Conservation (phyloP, 2,888 invertebrate genomes). For the Lasioglossum oenotherae region DNA sequence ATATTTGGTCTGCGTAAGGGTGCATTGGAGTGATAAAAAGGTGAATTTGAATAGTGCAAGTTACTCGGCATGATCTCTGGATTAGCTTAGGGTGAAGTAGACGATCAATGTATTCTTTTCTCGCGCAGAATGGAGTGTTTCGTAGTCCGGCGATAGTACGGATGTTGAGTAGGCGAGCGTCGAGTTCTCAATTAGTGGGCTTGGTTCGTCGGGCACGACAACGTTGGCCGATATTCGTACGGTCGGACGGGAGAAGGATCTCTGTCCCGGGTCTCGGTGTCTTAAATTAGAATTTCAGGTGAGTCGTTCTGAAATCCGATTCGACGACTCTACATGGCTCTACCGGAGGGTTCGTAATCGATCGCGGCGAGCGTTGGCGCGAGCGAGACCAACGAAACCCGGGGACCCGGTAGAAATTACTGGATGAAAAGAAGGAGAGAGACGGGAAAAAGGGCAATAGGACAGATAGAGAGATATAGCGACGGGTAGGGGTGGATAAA, state of each 20-base stretch:
- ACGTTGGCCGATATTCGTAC: constrained; percentile 53
- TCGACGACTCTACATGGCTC: constrained; percentile 63
- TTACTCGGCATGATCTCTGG: neutral
- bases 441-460: constrained; percentile 15
- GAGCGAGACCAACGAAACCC: constrained; percentile 23
- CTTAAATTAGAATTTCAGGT: constrained; percentile 74
- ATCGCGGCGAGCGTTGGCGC: constrained; percentile 48
- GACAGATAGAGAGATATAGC: constrained; percentile 19
- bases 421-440: constrained; percentile 33
- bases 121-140: neutral
- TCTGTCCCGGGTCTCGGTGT: constrained; percentile 50
- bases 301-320: constrained; percentile 70
- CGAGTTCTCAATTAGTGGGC: constrained; percentile 60
- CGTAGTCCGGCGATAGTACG: constrained; percentile 52
- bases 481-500: neutral
- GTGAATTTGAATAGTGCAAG: neutral
- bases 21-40: too few species aligned
- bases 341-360: constrained; percentile 60
- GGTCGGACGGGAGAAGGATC: constrained; percentile 52
- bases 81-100: neutral
- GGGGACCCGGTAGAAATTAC: constrained; percentile 4
- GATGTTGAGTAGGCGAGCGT: constrained; percentile 48
- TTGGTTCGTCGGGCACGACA: constrained; percentile 53
- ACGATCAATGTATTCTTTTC: neutral
- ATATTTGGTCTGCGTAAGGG: too few species aligned